Conservation (phyloP, 2,797 vertebrate species). For the Gastrophryne carolinensis region DNA sequence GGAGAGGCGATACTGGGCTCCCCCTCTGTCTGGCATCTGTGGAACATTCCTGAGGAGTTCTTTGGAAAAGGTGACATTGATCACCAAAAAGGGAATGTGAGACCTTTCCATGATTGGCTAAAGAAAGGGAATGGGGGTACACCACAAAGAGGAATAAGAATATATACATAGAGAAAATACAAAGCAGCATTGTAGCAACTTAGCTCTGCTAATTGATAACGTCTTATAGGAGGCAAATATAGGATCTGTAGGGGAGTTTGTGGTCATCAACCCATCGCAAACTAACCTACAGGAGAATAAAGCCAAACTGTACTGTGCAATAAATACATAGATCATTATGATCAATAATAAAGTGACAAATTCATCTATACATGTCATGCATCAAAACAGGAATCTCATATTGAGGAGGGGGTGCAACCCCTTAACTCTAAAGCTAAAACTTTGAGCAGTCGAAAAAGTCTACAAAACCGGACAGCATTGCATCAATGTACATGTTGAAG, state of each 20-base stretch:
- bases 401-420: too few relatives aligned
- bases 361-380: not conserved
- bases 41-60: conserved; percentile 52
- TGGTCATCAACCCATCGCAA: not conserved
- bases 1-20: conserved; percentile 18
- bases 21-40: conserved; percentile 42
- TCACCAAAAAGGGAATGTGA: conserved; percentile 41
- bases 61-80: conserved; percentile 21
- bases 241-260: not conserved
- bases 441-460: too few relatives aligned
- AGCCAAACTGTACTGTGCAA: not conserved
- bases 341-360: not conserved
- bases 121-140: not conserved
- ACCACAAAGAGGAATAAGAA: not conserved
- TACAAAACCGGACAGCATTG: too few relatives aligned
- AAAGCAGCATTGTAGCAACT: not conserved
- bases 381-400: not conserved
- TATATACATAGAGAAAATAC: conserved; percentile 22
- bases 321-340: too few relatives aligned
- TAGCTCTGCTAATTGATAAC: not conserved
- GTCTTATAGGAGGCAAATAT: not conserved
- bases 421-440: too few relatives aligned
- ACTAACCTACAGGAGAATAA: not conserved
- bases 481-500: too few relatives aligned
- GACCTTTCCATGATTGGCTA: conserved; percentile 23